A percentile compares a stretch with the other conserved stretches of the same genome.
Conservation (phyloP, 2,797 vertebrate species). For the Pseudocheirus occidentalis region DNA sequence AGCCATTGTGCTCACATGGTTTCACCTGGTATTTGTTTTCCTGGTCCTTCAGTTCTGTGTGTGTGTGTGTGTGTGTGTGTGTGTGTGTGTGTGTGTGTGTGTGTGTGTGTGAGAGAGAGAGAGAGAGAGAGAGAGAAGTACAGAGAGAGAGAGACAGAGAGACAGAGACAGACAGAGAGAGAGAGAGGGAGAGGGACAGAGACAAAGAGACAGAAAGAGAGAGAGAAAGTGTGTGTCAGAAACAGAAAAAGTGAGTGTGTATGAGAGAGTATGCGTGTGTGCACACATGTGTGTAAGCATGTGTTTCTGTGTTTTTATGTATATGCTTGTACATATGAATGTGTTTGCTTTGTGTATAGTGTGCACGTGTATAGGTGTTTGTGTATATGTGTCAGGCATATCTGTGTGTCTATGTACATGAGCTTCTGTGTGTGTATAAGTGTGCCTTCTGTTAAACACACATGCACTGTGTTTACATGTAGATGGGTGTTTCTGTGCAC, state of each 20-base stretch:
- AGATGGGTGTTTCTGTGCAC: too few relatives aligned
- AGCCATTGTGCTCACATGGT: constrained; percentile 45
- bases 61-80: background rate
- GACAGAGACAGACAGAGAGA: too few relatives aligned
- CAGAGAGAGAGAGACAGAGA: too few relatives aligned
- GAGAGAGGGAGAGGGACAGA: too few relatives aligned
- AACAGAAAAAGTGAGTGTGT: too few relatives aligned
- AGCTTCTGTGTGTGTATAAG: background rate
- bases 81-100: background rate
- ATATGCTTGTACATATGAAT: background rate
- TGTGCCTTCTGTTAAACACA: too few relatives aligned
- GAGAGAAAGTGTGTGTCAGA: too few relatives aligned
- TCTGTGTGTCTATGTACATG: background rate
- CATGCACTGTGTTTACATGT: too few relatives aligned
- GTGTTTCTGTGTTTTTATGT: too few relatives aligned
- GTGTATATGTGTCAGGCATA: background rate
- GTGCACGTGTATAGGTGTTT: background rate
- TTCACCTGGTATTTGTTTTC: constrained; percentile 44
- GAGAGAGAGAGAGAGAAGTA: too few relatives aligned
- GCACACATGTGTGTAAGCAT: background rate
- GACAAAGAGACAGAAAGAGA: too few relatives aligned
- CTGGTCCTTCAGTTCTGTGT: background rate
- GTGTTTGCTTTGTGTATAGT: background rate
- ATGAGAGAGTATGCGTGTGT: background rate
- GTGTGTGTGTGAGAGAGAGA: background rate